phyloP scores from a whole-genome alignment of 2,797 vertebrate species.

The Champsocephalus esox region DNA sequence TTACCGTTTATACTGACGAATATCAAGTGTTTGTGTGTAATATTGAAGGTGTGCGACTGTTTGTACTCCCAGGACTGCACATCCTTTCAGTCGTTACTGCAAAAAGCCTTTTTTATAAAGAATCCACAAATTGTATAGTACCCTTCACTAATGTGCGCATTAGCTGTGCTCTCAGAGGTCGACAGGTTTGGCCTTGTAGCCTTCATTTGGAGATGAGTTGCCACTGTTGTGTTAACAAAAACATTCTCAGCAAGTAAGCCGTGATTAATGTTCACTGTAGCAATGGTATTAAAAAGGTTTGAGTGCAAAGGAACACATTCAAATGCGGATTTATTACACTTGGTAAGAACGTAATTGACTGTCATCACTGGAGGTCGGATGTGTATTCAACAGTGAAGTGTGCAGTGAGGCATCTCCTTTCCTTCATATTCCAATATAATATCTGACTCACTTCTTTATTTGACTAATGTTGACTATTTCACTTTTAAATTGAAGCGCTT shows the following conservation, averaged over 20 bases:
- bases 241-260: neutral
- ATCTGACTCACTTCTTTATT: neutral
- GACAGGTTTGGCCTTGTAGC: neutral
- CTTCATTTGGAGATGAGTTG: constrained; percentile 1
- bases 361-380: neutral
- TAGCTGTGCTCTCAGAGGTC: neutral
- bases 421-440: neutral
- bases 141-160: neutral
- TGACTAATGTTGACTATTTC: neutral
- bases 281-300: constrained; percentile 10
- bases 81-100: neutral
- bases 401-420: neutral
- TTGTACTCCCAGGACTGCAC: neutral
- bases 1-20: too few relatives aligned
- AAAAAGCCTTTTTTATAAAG: neutral
- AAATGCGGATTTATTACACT: constrained; percentile 3
- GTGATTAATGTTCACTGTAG: neutral
- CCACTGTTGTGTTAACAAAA: neutral
- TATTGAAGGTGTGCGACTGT: neutral
- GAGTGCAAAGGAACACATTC: constrained; percentile 12
- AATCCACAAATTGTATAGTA: neutral
- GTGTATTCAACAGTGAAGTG: neutral
- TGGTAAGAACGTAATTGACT: constrained; percentile 3
- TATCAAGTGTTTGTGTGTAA: neutral
- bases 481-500: neutral